Evolutionary conservation across 2,888 invertebrate genomes (phyloP).

Genomic region (Epinotia ramella): DNA sequence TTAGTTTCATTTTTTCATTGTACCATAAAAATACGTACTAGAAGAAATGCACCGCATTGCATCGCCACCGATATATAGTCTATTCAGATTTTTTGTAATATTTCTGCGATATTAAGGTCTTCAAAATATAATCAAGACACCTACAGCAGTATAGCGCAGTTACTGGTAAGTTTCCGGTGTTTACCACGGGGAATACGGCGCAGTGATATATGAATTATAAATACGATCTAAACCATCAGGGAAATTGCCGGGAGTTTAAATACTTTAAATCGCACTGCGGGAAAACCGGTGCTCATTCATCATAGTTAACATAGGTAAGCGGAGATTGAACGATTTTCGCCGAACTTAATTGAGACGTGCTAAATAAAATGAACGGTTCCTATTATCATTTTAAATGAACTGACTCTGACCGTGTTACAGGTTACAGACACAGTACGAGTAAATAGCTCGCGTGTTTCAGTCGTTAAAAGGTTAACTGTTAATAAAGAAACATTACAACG

Average conservation of each 20-base stretch:
- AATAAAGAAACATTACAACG: constrained; percentile 18
- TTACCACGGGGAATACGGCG: constrained; percentile 7
- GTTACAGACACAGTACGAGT: constrained; percentile 24
- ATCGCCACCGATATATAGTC: too few species aligned
- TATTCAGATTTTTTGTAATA: too few species aligned
- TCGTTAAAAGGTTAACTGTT: constrained; percentile 35
- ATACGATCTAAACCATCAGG: not conserved
- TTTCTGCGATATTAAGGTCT: not conserved
- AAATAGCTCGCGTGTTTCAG: constrained; percentile 35
- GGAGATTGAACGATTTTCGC: constrained; percentile 1
- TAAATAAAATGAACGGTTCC: constrained; percentile 31
- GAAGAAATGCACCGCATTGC: too few species aligned
- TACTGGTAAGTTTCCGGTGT: constrained; percentile 15
- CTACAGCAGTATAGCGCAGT: not conserved
- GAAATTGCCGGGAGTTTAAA: not conserved
- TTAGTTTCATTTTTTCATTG: too few species aligned
- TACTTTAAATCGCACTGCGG: not conserved
- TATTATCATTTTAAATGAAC: constrained; percentile 23
- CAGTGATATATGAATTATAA: not conserved
- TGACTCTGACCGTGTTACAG: constrained; percentile 40
- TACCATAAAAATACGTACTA: too few species aligned
- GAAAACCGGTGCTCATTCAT: constrained; percentile 9
- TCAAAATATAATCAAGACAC: not conserved
- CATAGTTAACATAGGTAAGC: constrained; percentile 9
- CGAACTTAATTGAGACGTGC: constrained; percentile 24